Base-by-base conservation (phyloP, 1,140 invertebrate genomes). In the Diplogasteroides magnus region DNA sequence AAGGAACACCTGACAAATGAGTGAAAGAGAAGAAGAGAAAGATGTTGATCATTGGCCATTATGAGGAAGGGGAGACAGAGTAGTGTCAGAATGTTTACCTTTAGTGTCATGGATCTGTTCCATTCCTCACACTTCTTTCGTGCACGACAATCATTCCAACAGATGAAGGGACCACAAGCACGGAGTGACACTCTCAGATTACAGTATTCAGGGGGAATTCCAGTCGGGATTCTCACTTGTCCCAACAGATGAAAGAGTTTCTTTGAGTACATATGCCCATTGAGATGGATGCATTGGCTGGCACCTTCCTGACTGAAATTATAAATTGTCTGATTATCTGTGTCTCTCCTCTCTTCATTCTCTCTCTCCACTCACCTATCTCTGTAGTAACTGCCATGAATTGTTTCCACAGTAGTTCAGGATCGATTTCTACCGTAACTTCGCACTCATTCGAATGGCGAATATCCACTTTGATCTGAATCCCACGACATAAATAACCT, bases 101-200 rank as follows among this genome's bases (percentile, higher is more conserved):
- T 91, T 78, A 93, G 86, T 2, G 85, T 88, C 58, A 90, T 86
- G 2, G 92, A 94, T 13, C 87, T 85, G 84, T 97, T 97, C 90
- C 91, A 93, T 76, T 88, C 83, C 61, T 90, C 88, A 0, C 95
- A 92, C 66, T 92, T 84, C 31, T 87, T 81, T 77, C 90, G 88
- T 29, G 92, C 90, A 67, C 94, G 87, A 31, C 91, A 77, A 84
- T 98, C 94, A 83, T 96, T 96, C 94, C 95, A 98, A 13, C n/a
- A n/a, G n/a, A n/a, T n/a, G n/a, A n/a, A n/a, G n/a, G n/a, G n/a
- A n/a, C n/a, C n/a, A n/a, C n/a, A n/a, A n/a, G n/a, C n/a, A n/a
- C n/a, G n/a, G n/a, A n/a, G n/a, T n/a, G n/a, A n/a, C n/a, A n/a
- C n/a, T n/a, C n/a, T n/a, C n/a, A n/a, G n/a, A n/a, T n/a, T n/a